Conservation (phyloP, 2,797 vertebrate genomes). For the Melanotaenia trifasciata region DNA sequence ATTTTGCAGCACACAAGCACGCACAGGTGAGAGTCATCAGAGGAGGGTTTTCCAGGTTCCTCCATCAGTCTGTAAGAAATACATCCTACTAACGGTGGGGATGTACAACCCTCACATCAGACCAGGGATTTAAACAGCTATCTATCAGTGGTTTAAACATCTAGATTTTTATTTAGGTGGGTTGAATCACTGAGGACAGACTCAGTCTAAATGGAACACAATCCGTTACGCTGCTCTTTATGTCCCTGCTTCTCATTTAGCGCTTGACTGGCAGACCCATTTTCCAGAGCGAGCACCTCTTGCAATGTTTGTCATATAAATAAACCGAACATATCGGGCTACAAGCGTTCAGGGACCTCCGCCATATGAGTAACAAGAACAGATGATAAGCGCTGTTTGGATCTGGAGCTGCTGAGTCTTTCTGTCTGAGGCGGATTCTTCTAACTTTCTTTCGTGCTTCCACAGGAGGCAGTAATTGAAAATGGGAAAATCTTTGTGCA, state of each 20-base stretch:
- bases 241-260: conserved; percentile 40
- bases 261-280: conserved; percentile 41
- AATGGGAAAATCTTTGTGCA: conserved; percentile 76
- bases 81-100: too few species aligned
- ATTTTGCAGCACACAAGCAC: conserved; percentile 32
- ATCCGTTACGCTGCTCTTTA: conserved; percentile 6
- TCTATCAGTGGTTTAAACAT: background rate
- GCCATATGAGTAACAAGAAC: conserved; percentile 61
- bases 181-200: background rate
- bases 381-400: conserved; percentile 66
- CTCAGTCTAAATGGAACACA: conserved; percentile 12
- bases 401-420: conserved; percentile 60
- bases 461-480: conserved; percentile 71
- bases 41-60: conserved; percentile 38
- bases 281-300: conserved; percentile 43
- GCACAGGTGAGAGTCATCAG: conserved; percentile 36
- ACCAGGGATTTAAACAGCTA: too few species aligned
- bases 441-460: conserved; percentile 31
- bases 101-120: too few species aligned
- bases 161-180: conserved; percentile 14
- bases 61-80: conserved; percentile 26
- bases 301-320: conserved; percentile 71
- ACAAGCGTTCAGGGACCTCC: conserved; percentile 42
- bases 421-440: conserved; percentile 5
- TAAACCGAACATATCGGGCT: conserved; percentile 61